Evolutionary conservation across 2,797 vertebrate species (phyloP), one percentile per base, ranked within the genome.

Genomic region (Botia kubotai): DNA sequence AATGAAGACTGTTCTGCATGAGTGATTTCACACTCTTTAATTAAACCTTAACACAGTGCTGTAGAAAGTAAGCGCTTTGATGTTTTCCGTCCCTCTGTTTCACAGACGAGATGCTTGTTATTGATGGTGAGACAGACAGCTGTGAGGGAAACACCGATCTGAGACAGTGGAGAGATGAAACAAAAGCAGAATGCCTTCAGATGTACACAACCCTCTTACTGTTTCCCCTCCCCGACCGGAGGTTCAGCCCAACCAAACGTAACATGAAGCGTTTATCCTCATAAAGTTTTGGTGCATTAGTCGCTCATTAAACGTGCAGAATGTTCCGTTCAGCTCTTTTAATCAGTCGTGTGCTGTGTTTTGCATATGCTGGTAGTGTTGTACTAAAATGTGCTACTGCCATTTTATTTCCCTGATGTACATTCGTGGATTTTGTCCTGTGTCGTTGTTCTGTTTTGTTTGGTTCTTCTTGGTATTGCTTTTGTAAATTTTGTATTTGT

Each of bases 1-100:
- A 72, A 72, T 72, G 23, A 83, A 79, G 67, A 75, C 52, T 52
- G 73, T 81, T 70, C 76, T 62, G 70, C 82, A 75, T 17, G 52
- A 82, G 23, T n/a, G 53, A 46, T 78, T 74, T 72, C 70, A 19
- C 55, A 48, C 57, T 55, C 43, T 29, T 79, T 75, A 70, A 83
- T 75, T 83, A 75, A 79, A 75, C 63, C 60, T 60, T 57, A 74
- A 70, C 21, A 67, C 50, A 66, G 69, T 43, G 52, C 65, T 53
- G 19, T 36, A 70, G 48, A 75, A 73, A 66, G 43, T 71, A 52
- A 29, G 6, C 33, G 76, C 72, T 75, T 70, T 83, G 82, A 75
- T 79, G 82, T 75, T 75, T 58, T 75, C 55, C 23, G 6, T 60
- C 48, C 29, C 29, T 71, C 55, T 55, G 48, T 50, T 46, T 13